Percentiles rank a stretch among this genome's conserved stretches.
Conservation (phyloP, 2,888 invertebrate genomes). For the Trichogramma evanescens region DNA sequence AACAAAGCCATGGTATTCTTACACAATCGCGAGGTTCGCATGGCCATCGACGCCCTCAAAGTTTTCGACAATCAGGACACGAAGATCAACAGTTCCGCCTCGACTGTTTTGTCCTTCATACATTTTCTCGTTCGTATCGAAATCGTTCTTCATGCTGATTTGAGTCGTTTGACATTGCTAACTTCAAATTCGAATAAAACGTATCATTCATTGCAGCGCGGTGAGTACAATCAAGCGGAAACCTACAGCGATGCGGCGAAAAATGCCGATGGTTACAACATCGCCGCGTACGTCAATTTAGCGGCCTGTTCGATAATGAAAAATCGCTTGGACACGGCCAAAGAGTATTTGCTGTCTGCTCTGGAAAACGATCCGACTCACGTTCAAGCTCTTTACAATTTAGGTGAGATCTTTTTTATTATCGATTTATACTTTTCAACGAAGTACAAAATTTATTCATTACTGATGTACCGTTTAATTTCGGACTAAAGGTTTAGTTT, state of each 20-base stretch:
- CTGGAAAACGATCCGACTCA: slow-evolving; percentile 73
- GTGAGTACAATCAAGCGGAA: slow-evolving; percentile 70
- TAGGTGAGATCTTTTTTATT: slow-evolving; percentile 50
- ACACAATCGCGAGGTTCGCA: slow-evolving; percentile 69
- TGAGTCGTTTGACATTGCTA: not conserved
- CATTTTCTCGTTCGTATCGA: slow-evolving; percentile 60
- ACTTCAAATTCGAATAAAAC: slow-evolving; percentile 8
- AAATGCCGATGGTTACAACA: slow-evolving; percentile 68
- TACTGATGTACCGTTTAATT: not conserved
- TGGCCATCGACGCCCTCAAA: slow-evolving; percentile 78
- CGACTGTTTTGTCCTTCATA: slow-evolving; percentile 79
- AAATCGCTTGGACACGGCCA: slow-evolving; percentile 64
- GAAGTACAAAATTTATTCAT: slow-evolving; percentile 3
- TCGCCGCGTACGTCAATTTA: slow-evolving; percentile 77
- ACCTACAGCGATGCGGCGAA: slow-evolving; percentile 69
- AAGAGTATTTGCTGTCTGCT: slow-evolving; percentile 67
- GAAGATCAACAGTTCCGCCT: slow-evolving; percentile 76
- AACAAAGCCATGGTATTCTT: slow-evolving; percentile 83
- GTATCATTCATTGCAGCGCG: slow-evolving; percentile 54
- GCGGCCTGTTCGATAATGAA: slow-evolving; percentile 71
- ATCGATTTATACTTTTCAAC: not conserved
- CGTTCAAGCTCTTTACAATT: slow-evolving; percentile 77
- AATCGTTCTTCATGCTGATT: not conserved
- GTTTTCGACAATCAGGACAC: slow-evolving; percentile 80
- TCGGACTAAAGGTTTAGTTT: slow-evolving; percentile 54